Percentiles rank a stretch among this genome's conserved stretches.
Conservation (phyloP, 2,888 invertebrate species). For the Protonemura montana region DNA sequence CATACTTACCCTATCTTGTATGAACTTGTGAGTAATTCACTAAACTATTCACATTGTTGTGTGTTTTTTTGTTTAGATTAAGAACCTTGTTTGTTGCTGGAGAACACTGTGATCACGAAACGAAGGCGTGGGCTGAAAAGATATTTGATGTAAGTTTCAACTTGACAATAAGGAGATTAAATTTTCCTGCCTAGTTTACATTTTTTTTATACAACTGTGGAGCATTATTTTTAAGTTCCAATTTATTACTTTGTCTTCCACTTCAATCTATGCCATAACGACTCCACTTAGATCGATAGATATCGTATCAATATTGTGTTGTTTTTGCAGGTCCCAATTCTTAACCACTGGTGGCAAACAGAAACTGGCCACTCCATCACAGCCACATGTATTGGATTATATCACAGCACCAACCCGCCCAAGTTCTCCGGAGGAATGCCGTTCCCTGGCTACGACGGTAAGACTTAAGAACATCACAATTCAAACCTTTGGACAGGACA, state of each 20-base stretch:
- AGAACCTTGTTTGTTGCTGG: constrained; percentile 81
- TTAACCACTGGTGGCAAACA: constrained; percentile 98
- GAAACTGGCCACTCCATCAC: constrained; percentile 93
- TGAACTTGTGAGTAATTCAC: background rate
- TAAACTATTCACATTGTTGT: background rate
- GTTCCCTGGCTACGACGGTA: constrained; percentile 87
- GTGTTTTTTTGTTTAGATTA: background rate
- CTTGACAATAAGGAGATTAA: background rate
- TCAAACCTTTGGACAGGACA: no score
- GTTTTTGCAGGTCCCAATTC: constrained; percentile 66
- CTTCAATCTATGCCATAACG: no score
- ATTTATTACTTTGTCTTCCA: background rate
- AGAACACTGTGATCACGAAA: constrained; percentile 92
- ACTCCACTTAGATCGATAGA: background rate
- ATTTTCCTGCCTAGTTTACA: background rate
- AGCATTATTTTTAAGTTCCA: no score
- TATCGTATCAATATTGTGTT: background rate
- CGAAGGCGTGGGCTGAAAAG: constrained; percentile 78
- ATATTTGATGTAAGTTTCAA: constrained; percentile 65
- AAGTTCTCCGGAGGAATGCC: constrained; percentile 84
- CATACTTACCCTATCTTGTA: background rate
- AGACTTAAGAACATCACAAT: no score
- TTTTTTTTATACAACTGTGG: no score
- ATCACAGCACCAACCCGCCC: constrained; percentile 74
- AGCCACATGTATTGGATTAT: constrained; percentile 81